Conservation (phyloP, 2,888 invertebrate genomes). For the Diploptera punctata region DNA sequence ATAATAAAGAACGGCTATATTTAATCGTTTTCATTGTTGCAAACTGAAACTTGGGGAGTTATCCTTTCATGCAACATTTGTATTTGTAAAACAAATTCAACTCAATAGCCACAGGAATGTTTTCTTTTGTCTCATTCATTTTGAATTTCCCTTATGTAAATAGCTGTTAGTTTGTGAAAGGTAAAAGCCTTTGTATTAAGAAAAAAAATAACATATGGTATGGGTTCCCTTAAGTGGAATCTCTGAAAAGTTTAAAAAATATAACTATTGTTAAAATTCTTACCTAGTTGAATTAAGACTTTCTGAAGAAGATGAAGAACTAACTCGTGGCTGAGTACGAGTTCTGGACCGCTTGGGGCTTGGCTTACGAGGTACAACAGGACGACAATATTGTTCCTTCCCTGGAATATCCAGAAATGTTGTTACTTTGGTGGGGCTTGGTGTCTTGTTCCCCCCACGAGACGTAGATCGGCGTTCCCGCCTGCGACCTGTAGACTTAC, state of each 20-base stretch:
- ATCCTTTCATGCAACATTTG: no score
- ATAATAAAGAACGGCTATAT: no score
- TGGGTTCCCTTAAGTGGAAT: not conserved
- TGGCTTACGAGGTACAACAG: slow-evolving; percentile 56
- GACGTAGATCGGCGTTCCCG: slow-evolving; percentile 62
- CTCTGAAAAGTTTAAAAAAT: not conserved
- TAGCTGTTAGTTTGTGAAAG: no score
- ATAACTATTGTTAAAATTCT: slow-evolving; percentile 29
- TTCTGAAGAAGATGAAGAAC: slow-evolving; percentile 67
- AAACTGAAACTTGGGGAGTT: no score
- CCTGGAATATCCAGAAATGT: slow-evolving; percentile 66
- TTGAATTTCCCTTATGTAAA: no score
- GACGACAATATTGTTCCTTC: slow-evolving; percentile 51
- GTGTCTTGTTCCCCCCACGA: slow-evolving; percentile 33
- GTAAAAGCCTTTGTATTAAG: no score
- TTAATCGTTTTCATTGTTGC: no score
- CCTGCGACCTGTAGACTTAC: slow-evolving; percentile 67
- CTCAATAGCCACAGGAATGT: no score
- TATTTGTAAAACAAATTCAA: no score
- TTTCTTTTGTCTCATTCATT: no score
- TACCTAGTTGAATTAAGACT: slow-evolving; percentile 62
- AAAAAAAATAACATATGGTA: no score
- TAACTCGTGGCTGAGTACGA: slow-evolving; percentile 60
- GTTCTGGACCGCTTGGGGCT: slow-evolving; percentile 64
- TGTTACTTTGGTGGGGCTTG: slow-evolving; percentile 23